A percentile compares a stretch with the other conserved stretches of the same genome.
These are phyloP conservation scores for Hirudo medicinalis DNA, from an alignment of 1,140 invertebrate genomes.

Conservation along the genomic window DNA sequence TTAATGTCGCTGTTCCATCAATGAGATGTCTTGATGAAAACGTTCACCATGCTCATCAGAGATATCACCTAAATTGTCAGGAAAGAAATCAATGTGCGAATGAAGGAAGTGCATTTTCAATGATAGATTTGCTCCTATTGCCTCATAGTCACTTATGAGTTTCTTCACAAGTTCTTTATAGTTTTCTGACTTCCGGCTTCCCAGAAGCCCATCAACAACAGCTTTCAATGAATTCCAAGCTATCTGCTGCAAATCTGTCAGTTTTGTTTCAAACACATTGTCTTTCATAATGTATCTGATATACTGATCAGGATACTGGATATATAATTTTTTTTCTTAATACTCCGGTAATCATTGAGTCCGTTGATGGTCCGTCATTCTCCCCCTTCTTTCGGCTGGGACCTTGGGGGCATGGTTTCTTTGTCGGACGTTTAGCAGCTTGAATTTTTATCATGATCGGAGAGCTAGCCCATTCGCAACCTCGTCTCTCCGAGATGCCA, in stretches of 20 bases:
- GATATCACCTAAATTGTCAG: neutral
- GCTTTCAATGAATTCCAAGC: neutral
- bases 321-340: too few species aligned
- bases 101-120: slow-evolving; percentile 5
- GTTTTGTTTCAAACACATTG: neutral
- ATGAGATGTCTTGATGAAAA: neutral
- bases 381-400: too few species aligned
- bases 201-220: slow-evolving; percentile 5
- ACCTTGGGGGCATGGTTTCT: too few species aligned
- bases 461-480: too few species aligned
- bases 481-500: too few species aligned
- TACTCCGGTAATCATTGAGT: too few species aligned
- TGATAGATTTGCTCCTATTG: slow-evolving; percentile 3
- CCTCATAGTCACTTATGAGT: slow-evolving; percentile 8
- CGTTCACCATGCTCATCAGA: slow-evolving; percentile 1
- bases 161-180: slow-evolving; percentile 6
- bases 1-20: slow-evolving; percentile 4
- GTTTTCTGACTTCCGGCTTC: neutral
- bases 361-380: too few species aligned
- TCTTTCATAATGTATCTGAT: neutral
- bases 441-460: too few species aligned
- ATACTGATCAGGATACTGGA: too few species aligned
- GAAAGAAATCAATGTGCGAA: too few species aligned
- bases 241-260: neutral
- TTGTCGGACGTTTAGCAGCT: too few species aligned